These are phyloP conservation scores for Arnoldichthys spilopterus DNA, from an alignment of 2,797 vertebrate species.

Conservation along the genomic window DNA sequence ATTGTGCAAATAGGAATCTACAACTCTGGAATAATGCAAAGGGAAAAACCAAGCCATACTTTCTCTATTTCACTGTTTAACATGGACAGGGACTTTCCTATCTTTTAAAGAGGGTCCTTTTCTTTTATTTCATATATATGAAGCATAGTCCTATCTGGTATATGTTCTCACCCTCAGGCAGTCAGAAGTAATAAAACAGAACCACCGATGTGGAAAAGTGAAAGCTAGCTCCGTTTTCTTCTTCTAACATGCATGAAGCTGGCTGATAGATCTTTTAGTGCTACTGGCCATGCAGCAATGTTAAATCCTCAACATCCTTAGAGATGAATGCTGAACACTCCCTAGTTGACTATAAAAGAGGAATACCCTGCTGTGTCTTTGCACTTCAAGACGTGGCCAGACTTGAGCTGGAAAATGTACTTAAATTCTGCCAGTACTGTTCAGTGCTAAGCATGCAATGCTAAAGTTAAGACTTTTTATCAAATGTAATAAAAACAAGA, in stretches of 20 bases:
- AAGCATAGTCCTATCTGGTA: not conserved
- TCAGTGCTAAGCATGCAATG: not conserved
- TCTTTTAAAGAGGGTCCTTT: not conserved
- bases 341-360: not conserved
- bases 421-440: not conserved
- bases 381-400: not conserved
- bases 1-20: slow-evolving; percentile 1
- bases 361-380: not conserved
- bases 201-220: slow-evolving; percentile 2
- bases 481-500: too few relatives aligned
- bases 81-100: not conserved
- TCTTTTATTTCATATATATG: slow-evolving; percentile 2
- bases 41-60: not conserved
- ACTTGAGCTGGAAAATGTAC: not conserved
- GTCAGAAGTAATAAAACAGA: slow-evolving; percentile 21
- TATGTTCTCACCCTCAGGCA: slow-evolving; percentile 13
- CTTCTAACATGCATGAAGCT: not conserved
- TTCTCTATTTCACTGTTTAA: not conserved
- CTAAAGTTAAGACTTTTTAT: too few relatives aligned
- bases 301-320: not conserved
- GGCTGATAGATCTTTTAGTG: not conserved
- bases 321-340: not conserved
- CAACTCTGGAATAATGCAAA: not conserved
- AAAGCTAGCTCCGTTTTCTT: slow-evolving; percentile 3
- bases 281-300: not conserved